Percentiles rank a stretch among this genome's conserved stretches.
Evolutionary conservation across 2,888 invertebrate genomes (phyloP).

Genomic region (Cerceris ruficornis): DNA sequence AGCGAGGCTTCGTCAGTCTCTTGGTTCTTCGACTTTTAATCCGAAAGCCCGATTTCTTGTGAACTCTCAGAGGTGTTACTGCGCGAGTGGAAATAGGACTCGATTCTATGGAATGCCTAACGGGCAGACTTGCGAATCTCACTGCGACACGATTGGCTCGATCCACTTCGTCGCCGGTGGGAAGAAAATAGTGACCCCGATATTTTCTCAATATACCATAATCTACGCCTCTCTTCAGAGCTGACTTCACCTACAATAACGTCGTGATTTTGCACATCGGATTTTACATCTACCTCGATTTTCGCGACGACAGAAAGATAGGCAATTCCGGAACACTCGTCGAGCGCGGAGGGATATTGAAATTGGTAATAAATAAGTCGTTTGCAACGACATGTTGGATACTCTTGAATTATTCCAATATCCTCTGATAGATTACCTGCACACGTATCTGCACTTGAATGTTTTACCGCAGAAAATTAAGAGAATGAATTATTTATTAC

Average conservation of each 20-base stretch:
- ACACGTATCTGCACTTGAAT: too few relatives aligned
- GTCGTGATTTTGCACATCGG: not conserved
- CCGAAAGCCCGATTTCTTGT: conserved; percentile 4
- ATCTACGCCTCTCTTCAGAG: conserved; percentile 70
- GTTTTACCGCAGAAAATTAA: too few relatives aligned
- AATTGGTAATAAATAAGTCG: too few relatives aligned
- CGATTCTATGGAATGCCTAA: conserved; percentile 50
- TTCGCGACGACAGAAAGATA: too few relatives aligned
- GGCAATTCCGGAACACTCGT: too few relatives aligned
- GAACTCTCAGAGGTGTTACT: conserved; percentile 1
- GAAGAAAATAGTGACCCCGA: conserved; percentile 74
- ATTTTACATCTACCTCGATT: too few relatives aligned
- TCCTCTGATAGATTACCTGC: too few relatives aligned
- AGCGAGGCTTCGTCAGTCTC: conserved; percentile 10
- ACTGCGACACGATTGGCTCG: conserved; percentile 72
- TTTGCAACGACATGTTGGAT: too few relatives aligned
- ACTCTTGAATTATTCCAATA: too few relatives aligned
- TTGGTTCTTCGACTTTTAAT: conserved; percentile 16
- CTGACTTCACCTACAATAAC: conserved; percentile 68
- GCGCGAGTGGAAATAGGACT: conserved; percentile 29
- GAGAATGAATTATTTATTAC: too few relatives aligned
- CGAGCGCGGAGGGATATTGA: too few relatives aligned
- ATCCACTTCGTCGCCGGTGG: conserved; percentile 69
- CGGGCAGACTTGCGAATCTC: conserved; percentile 72
- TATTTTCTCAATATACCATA: conserved; percentile 72